Base-by-base conservation (phyloP, 1,140 invertebrate genomes). In the Proales similis region DNA sequence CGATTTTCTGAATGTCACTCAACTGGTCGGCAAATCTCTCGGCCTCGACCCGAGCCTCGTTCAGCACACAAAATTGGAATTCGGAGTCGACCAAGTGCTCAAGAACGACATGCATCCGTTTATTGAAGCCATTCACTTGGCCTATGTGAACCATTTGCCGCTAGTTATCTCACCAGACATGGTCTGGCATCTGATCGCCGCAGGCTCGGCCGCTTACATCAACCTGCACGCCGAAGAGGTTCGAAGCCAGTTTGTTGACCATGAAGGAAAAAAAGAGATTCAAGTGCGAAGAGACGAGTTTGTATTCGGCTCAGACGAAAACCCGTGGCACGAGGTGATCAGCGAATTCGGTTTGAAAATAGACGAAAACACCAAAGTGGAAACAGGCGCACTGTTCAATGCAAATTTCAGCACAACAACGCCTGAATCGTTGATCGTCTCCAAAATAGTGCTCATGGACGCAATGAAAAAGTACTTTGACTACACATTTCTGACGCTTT, bases 351-450 rank as follows among this genome's bases (percentile, higher is more conserved):
- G 20, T 11, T 5, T 42, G 26, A 39, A 57, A 26, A 14, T 57
- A 6, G 20, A 57, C 6, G 27, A 6, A 39, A 57, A 39, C 9
- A 19, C 45, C 4, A 57, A 57, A 38, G 2, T 17, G 6, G 4
- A 33, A 14, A 27, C 20, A 7, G 14, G 45, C 39, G 19, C 17
- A 27, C 45, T 57, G 11, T 38, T 57, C 1, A 57, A 17, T 39
- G 14, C 51, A 12, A 61, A 45, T 19, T 61, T 61, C 47, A 45
- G 12, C 12, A 61, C 53, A 14, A 61, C 53, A 17, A 61, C 33
- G 33, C 20, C 6, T 30, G 26, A 46, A 7, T 32, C 12, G 9
- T 45, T 22, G 14, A 30, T 27, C 29, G 20, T 36, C 22, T 61
- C 53, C 7, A 27, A 61, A 45, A 24, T 45, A 11, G 38, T 43